Conservation (phyloP, 2,797 vertebrate species). For the Podarcis siculus region DNA sequence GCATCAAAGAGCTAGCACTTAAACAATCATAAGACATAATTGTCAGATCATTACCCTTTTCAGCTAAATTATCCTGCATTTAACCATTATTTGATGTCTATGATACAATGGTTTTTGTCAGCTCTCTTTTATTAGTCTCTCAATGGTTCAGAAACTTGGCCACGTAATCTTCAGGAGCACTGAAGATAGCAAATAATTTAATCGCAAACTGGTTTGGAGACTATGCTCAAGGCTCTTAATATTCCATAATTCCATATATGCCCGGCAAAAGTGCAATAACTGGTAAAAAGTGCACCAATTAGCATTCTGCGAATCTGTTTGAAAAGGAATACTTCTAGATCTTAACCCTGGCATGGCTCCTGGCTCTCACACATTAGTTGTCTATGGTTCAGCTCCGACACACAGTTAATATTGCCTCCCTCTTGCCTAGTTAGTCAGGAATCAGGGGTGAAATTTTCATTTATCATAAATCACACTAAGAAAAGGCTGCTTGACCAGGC, state of each 20-base stretch:
- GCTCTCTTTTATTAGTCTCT: not conserved
- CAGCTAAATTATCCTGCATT: not conserved
- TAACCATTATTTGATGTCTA: not conserved
- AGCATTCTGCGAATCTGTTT: not conserved
- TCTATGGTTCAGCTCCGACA: too few relatives aligned
- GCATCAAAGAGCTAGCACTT: slow-evolving; percentile 15
- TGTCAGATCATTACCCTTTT: not conserved
- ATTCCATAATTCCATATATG: not conserved
- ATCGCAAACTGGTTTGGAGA: rapidly evolving
- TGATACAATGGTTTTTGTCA: rapidly evolving
- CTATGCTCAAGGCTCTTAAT: not conserved
- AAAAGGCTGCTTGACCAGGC: too few relatives aligned
- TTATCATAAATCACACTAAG: too few relatives aligned
- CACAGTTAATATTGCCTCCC: too few relatives aligned
- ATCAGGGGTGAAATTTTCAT: too few relatives aligned
- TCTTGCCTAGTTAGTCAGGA: too few relatives aligned
- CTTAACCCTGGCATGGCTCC: too few relatives aligned
- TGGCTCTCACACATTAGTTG: too few relatives aligned
- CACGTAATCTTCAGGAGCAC: not conserved
- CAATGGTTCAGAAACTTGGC: rapidly evolving
- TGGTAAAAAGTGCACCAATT: not conserved
- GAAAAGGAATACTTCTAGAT: not conserved
- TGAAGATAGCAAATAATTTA: not conserved
- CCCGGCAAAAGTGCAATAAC: not conserved
- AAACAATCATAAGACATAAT: not conserved